Percentiles rank a stretch among this genome's conserved stretches.
Evolutionary conservation across 1,140 invertebrate species (phyloP).

Genomic region (Hydropsyche tenuis): DNA sequence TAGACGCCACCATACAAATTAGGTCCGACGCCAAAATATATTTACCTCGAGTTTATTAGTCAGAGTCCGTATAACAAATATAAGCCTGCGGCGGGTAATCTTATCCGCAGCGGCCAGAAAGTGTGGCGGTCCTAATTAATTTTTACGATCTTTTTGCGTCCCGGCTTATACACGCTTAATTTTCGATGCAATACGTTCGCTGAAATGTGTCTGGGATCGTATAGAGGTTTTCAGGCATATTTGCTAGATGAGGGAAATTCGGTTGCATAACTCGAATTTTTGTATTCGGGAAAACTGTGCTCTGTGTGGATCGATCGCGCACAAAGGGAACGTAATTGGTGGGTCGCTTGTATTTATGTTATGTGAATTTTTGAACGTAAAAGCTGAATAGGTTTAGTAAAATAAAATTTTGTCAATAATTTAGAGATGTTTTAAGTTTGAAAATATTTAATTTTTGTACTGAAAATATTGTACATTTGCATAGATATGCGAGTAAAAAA

Average conservation of each 20-base stretch:
- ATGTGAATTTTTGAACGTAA: no score
- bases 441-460: no score
- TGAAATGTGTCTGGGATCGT: background rate
- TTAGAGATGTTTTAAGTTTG: no score
- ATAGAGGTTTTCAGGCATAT: no score
- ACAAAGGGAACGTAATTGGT: no score
- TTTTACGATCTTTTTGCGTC: background rate
- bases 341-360: no score
- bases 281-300: background rate
- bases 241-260: background rate
- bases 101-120: slow-evolving; percentile 5
- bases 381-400: no score
- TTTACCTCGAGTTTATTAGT: slow-evolving; percentile 18
- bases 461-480: no score
- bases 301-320: no score
- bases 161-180: background rate
- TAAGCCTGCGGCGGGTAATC: slow-evolving; percentile 8
- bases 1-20: slow-evolving; percentile 5
- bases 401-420: no score
- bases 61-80: background rate
- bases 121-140: slow-evolving; percentile 20
- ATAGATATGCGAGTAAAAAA: no score
- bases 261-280: slow-evolving; percentile 10
- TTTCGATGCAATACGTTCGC: background rate
- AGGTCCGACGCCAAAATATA: slow-evolving; percentile 14